Conservation (phyloP, 2,113 vertebrate species). For the Menura novaehollandiae region DNA sequence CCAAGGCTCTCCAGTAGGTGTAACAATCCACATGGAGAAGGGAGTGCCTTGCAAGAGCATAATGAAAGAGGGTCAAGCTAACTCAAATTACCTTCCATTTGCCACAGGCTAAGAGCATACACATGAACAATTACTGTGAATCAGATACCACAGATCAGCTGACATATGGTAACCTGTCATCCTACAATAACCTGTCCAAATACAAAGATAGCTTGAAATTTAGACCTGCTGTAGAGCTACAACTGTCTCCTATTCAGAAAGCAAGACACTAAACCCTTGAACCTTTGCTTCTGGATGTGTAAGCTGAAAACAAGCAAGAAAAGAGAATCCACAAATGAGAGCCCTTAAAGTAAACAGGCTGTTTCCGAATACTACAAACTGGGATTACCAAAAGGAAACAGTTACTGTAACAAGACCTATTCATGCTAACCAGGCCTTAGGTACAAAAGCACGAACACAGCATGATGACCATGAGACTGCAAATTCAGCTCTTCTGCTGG, state of each 20-base stretch:
- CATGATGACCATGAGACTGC: not conserved
- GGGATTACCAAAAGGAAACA: conserved; percentile 5
- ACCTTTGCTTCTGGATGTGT: not conserved
- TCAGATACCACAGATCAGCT: conserved; percentile 62
- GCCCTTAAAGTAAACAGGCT: not conserved
- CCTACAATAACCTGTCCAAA: conserved; percentile 23
- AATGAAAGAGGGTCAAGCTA: conserved; percentile 49
- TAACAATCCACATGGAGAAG: conserved; percentile 9
- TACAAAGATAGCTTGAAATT: conserved; percentile 30
- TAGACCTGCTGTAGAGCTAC: not conserved
- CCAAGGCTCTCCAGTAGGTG: not conserved
- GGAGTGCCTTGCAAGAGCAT: conserved; percentile 19
- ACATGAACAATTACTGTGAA: conserved; percentile 51
- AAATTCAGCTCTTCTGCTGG: not conserved
- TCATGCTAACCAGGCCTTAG: not conserved
- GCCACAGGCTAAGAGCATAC: conserved; percentile 44
- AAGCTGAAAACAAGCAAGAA: not conserved
- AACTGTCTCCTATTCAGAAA: not conserved
- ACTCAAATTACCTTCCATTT: conserved; percentile 62
- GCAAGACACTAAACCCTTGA: not conserved
- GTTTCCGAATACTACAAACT: not conserved
- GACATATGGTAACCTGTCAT: conserved; percentile 53
- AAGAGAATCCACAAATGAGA: not conserved
- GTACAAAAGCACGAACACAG: not conserved
- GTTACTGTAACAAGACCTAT: not conserved